Evolutionary conservation across 2,888 invertebrate species (phyloP), one percentile per base, ranked within the genome.

Genomic region (Heliconius cydno): DNA sequence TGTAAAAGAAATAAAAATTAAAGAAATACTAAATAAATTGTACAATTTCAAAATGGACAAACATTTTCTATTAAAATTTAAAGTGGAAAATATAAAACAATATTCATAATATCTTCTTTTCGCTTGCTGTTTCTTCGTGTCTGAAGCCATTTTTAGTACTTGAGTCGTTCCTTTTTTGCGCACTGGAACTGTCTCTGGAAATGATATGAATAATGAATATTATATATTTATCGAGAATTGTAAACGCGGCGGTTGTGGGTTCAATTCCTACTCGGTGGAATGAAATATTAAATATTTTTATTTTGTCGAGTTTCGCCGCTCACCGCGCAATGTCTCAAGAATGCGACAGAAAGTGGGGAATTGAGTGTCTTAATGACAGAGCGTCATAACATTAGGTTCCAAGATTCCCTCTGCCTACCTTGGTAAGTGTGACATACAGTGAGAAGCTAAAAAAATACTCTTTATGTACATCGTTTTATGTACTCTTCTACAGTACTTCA

Each of bases 81-180:
- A 38, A 68, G 38, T 38, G 13, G 22, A 65, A 63, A n/a, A n/a
- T n/a, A 38, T 72, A 72, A 57, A 34, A 60, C 3, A 34, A 60
- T 34, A n/a, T 60, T 73, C 25, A 73, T 15, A n/a, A 34, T 9
- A 73, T 15, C 34, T 73, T 73, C 60, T 73, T 73, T 7, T n/a
- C 25, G 41, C 25, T 41, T 5, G 25, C 15, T 15, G 25, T 60
- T 73, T 34, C 60, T 73, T 60, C 60, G 3, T n/a, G 22, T 25
- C 15, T 38, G 34, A 73, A 60, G 34, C 73, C 34, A 60, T 73
- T 73, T 60, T 13, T n/a, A 9, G 73, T 38, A 34, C 25, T 73
- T 5, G 22, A 19, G 30, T 73, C 15, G 60, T 72, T 52, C 9
- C 57, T 34, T 73, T 41, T 73, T 73, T 30, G 57, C 38, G 13